A percentile compares a stretch with the other conserved stretches of the same genome.
phyloP scores from a whole-genome alignment of 2,113 vertebrate species.

The Tragelaphus strepsiceros region DNA sequence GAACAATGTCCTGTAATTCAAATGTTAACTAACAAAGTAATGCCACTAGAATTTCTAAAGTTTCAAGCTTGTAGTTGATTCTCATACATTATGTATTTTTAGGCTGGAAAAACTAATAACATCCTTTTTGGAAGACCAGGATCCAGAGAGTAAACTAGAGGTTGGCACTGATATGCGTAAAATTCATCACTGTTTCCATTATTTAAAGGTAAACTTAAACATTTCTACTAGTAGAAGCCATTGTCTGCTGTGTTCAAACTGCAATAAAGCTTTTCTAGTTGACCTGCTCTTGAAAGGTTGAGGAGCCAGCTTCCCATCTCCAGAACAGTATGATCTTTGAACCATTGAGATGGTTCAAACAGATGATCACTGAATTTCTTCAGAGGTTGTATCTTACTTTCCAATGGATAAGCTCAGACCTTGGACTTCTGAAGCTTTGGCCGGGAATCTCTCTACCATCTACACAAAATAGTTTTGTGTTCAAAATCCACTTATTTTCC shows the following conservation, averaged over 20 bases:
- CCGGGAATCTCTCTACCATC: not conserved
- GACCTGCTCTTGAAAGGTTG: not conserved
- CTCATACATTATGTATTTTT: conserved; percentile 71
- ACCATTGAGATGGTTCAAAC: not conserved
- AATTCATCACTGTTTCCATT: conserved; percentile 88
- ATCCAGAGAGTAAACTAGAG: conserved; percentile 85
- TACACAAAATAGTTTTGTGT: not conserved
- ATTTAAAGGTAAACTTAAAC: conserved; percentile 87
- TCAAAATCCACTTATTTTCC: not conserved
- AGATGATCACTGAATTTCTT: not conserved
- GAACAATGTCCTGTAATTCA: not conserved
- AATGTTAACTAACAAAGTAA: not conserved
- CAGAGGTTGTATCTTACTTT: not conserved
- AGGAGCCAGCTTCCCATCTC: not conserved
- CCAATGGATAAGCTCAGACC: not conserved
- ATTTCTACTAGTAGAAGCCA: not conserved
- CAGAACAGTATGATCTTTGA: not conserved
- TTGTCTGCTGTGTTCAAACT: not conserved
- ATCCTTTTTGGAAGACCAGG: conserved; percentile 86
- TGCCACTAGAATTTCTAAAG: not conserved
- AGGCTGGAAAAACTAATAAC: conserved; percentile 87
- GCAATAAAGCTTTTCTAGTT: not conserved
- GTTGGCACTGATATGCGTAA: conserved; percentile 93
- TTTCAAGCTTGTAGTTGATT: not conserved
- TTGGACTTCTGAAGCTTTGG: not conserved